Percentiles rank a stretch among this genome's conserved stretches.
These are phyloP conservation scores for Drosophila mulleri DNA, from an alignment of 2,888 invertebrate species.

Conservation along the genomic window DNA sequence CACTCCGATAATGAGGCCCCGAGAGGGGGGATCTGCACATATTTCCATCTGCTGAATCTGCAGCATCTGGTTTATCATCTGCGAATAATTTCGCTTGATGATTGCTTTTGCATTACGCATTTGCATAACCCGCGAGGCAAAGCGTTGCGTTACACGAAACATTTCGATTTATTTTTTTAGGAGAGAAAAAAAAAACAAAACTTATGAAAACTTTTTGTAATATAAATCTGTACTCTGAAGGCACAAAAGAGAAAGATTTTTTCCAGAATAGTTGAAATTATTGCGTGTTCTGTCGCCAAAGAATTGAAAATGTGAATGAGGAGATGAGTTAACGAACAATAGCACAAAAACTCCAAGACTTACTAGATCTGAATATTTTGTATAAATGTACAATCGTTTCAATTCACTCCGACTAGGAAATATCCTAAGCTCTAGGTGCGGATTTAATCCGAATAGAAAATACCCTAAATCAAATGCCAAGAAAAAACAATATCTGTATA, in stretches of 20 bases:
- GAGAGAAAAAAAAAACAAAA: slow-evolving; percentile 1
- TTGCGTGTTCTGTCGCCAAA: slow-evolving; percentile 68
- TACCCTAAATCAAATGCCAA: too few species aligned
- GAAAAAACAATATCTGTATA: too few species aligned
- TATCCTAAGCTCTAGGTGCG: neutral
- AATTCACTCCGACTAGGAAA: neutral
- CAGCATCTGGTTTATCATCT: slow-evolving; percentile 72
- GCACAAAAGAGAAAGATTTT: slow-evolving; percentile 37
- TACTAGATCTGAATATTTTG: slow-evolving; percentile 29
- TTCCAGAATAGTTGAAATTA: slow-evolving; percentile 50
- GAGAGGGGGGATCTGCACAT: slow-evolving; percentile 79
- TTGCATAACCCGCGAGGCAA: slow-evolving; percentile 22
- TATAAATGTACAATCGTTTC: neutral
- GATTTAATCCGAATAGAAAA: too few species aligned
- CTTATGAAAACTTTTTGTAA: slow-evolving; percentile 19
- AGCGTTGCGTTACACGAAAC: slow-evolving; percentile 50
- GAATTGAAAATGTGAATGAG: slow-evolving; percentile 54
- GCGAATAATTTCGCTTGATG: slow-evolving; percentile 52
- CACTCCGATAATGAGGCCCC: slow-evolving; percentile 88
- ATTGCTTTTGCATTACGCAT: neutral
- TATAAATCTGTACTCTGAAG: slow-evolving; percentile 4
- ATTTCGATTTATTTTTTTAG: slow-evolving; percentile 44
- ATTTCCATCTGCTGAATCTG: slow-evolving; percentile 77
- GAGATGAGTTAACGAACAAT: neutral
- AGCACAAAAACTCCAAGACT: neutral